Evolutionary conservation across 2,888 invertebrate species (phyloP), one percentile per base, ranked within the genome.

Genomic region (Sphaerophoria rueppellii): DNA sequence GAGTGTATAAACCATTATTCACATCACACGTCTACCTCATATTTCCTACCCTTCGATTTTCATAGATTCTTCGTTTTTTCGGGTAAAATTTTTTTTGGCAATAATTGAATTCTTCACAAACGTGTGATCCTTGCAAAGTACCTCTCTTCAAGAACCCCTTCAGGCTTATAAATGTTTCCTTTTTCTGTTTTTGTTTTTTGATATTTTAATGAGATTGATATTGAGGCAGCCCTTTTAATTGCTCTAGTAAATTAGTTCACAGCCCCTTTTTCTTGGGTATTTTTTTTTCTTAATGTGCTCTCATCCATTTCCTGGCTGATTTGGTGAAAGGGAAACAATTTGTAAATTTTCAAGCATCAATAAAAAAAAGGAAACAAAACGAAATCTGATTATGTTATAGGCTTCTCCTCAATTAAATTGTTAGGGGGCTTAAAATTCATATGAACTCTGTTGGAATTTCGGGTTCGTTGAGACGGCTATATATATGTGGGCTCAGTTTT

Each of bases 21-120:
- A 32, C 54, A 32, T 55, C 57, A 11, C n/a, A 61, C 35, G 24
- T 24, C 14, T 48, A 12, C 67, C 9, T 32, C 16, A 50, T 40
- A 12, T 65, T 46, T 43, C 43, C 9, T 9, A 7, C 40, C 9
- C 40, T 7, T 7, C 40, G 9, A 40, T 24, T 79, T 54, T 54
- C 61, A 61, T 48, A 60, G n/a, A 24, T 48, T 48, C 14, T 61
- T 43, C 40, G 75, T n/a, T 9, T 9, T 58, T 70, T 52, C 43
- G 37, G 37, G 48, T 37, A 52, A 37, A 48, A 69, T 82, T 78
- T 63, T 32, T 63, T 14, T 61, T 48, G n/a, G 4, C 61, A 46
- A 65, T 82, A 82, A 82, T 82, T 78, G 73, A 82, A 78, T 82
- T 82, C 74, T 63, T 78, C 69, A 78, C 78, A 74, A 78, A 78